These are phyloP conservation scores for Drosophila quadrilineata DNA, from an alignment of 1,140 invertebrate genomes.

Conservation along the genomic window DNA sequence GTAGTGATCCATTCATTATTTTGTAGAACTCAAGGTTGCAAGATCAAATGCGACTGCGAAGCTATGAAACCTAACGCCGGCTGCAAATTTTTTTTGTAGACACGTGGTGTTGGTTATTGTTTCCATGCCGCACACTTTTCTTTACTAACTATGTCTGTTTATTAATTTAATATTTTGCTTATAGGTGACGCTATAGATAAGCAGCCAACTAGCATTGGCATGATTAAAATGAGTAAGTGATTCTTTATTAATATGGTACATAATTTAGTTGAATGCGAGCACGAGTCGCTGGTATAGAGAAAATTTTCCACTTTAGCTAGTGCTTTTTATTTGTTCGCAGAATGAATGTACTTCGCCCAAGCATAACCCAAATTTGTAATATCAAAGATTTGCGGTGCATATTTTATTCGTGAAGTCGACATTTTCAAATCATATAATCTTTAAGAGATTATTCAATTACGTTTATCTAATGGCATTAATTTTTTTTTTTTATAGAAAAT, in stretches of 20 bases:
- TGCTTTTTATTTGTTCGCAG: constrained; percentile 79
- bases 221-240: constrained; percentile 28
- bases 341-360: constrained; percentile 69
- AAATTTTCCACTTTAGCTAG: constrained; percentile 66
- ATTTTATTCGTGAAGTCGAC: constrained; percentile 67
- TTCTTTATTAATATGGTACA: neutral
- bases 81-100: constrained; percentile 20
- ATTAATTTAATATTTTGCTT: constrained; percentile 1
- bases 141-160: neutral
- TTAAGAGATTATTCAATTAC: neutral
- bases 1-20: constrained; percentile 28
- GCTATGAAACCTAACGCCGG: neutral
- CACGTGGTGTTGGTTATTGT: constrained; percentile 39
- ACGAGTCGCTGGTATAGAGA: constrained; percentile 80
- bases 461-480: neutral
- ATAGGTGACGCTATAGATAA: constrained; percentile 38
- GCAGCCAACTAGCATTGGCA: neutral
- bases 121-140: constrained; percentile 23
- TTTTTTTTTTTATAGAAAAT: constrained; percentile 5
- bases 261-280: constrained; percentile 29
- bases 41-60: constrained; percentile 34
- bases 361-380: constrained; percentile 73
- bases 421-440: constrained; percentile 26
- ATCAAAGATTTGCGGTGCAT: constrained; percentile 74
- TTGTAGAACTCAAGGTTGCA: constrained; percentile 69